These are phyloP conservation scores for Danaus melanippus DNA, from an alignment of 1,140 invertebrate genomes.

Conservation along the genomic window DNA sequence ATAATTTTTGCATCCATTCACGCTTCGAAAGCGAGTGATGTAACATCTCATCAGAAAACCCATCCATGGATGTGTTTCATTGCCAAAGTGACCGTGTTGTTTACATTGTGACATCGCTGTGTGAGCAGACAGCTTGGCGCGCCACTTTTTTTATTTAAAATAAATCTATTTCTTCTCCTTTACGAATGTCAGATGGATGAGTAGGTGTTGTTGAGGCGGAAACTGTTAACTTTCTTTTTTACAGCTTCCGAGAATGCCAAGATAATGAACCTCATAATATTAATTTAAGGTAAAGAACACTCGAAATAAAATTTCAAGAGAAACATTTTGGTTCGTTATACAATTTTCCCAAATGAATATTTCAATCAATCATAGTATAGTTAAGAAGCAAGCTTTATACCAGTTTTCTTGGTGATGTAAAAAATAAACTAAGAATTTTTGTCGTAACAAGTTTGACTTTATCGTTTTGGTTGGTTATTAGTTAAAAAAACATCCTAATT, in stretches of 20 bases:
- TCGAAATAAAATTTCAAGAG: too few species aligned
- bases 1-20: constrained; percentile 16
- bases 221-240: constrained; percentile 65
- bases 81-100: constrained; percentile 25
- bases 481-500: constrained; percentile 1
- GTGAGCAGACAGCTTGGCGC: constrained; percentile 64
- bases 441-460: neutral
- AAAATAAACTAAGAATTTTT: too few species aligned
- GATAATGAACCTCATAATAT: constrained; percentile 6
- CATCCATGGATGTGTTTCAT: constrained; percentile 29
- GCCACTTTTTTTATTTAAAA: constrained; percentile 52
- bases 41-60: constrained; percentile 12
- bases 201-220: constrained; percentile 44
- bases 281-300: neutral
- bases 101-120: constrained; percentile 19
- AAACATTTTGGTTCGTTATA: too few species aligned
- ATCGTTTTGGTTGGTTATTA: constrained; percentile 1
- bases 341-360: too few species aligned
- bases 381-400: too few species aligned
- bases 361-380: too few species aligned
- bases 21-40: constrained; percentile 5
- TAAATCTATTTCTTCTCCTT: constrained; percentile 44
- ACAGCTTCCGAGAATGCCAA: constrained; percentile 48
- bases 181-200: constrained; percentile 43
- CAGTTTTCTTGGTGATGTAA: too few species aligned